These are phyloP conservation scores for Falco concolor DNA, from an alignment of 2,797 vertebrate genomes.

Conservation along the genomic window DNA sequence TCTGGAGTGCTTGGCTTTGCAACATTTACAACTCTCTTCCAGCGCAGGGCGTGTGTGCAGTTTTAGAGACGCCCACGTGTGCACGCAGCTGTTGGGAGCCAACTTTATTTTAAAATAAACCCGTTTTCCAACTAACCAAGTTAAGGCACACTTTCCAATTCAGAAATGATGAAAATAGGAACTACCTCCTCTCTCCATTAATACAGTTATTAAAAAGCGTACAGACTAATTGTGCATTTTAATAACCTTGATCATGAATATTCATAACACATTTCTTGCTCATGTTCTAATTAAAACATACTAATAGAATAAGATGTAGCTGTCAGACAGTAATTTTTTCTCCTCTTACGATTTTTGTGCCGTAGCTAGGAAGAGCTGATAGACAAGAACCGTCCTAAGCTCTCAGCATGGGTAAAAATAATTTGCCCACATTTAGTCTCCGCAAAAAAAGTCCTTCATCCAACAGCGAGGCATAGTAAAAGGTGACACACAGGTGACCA, in stretches of 20 bases:
- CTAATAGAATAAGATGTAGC: conserved; percentile 62
- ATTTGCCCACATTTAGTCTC: background rate
- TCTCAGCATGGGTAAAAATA: background rate
- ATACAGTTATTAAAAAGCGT: conserved; percentile 64
- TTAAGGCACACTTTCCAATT: background rate
- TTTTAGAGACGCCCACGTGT: background rate
- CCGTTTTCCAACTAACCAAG: background rate
- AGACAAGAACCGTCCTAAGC: background rate
- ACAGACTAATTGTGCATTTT: conserved; percentile 73
- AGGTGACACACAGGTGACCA: background rate
- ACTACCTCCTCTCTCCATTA: conserved; percentile 28
- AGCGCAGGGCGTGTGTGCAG: accelerated
- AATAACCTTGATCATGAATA: conserved; percentile 74
- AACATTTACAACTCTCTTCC: accelerated
- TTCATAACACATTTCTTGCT: conserved; percentile 66
- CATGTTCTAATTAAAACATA: conserved; percentile 72
- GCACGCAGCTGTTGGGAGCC: background rate
- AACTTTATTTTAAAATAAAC: background rate
- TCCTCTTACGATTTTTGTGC: background rate
- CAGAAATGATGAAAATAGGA: conserved; percentile 15
- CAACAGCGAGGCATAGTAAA: accelerated
- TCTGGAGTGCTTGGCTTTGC: background rate
- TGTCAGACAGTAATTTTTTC: background rate
- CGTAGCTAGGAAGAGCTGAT: background rate
- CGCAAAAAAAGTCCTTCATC: background rate